Conservation (phyloP, 2,113 vertebrate species). For the Probosciger aterrimus region DNA sequence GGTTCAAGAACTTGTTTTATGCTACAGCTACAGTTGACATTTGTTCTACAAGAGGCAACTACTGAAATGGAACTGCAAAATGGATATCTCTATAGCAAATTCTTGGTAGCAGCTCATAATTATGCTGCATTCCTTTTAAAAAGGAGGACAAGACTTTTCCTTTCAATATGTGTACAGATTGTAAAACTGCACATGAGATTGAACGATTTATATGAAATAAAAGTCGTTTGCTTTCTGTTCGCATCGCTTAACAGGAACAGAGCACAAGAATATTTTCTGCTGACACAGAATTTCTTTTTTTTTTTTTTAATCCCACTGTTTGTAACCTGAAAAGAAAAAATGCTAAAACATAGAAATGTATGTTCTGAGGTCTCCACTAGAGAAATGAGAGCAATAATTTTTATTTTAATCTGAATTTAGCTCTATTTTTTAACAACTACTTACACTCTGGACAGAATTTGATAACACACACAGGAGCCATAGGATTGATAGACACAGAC, state of each 20-base stretch:
- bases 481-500: neutral
- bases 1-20: neutral
- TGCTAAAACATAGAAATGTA: neutral
- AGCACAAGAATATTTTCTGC: neutral
- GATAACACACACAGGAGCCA: neutral
- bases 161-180: neutral
- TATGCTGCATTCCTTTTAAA: neutral
- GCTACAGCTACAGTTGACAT: neutral
- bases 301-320: neutral
- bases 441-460: neutral
- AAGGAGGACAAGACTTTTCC: neutral
- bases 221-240: neutral
- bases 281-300: neutral
- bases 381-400: neutral
- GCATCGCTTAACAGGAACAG: neutral
- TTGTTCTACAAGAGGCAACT: neutral
- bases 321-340: neutral
- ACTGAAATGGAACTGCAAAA: neutral
- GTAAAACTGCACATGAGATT: neutral
- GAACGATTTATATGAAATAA: neutral
- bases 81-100: neutral
- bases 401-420: neutral
- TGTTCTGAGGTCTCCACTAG: neutral
- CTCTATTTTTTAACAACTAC: neutral
- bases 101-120: neutral